Percentiles rank a stretch among this genome's conserved stretches.
These are phyloP conservation scores for Lasiurus borealis DNA, from an alignment of 2,113 vertebrate genomes.

Conservation along the genomic window DNA sequence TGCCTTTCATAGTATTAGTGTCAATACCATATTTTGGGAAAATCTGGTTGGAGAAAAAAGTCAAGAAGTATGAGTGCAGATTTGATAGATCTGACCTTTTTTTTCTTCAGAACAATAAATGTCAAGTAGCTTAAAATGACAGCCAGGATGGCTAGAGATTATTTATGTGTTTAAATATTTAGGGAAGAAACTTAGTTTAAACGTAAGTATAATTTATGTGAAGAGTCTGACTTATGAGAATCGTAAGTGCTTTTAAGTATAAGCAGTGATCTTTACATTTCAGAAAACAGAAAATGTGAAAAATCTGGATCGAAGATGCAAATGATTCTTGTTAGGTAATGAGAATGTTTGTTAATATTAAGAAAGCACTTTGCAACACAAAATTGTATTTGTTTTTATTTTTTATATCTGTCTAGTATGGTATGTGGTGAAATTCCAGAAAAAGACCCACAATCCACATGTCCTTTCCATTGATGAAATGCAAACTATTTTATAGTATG, in stretches of 20 bases:
- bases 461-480: slow-evolving; percentile 40
- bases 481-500: not conserved
- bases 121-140: slow-evolving; percentile 88
- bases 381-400: not conserved
- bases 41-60: slow-evolving; percentile 87
- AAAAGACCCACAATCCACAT: not conserved
- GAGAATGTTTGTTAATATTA: slow-evolving; percentile 29
- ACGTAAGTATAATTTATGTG: slow-evolving; percentile 81
- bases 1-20: slow-evolving; percentile 68
- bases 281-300: slow-evolving; percentile 29
- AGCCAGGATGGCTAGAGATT: slow-evolving; percentile 83
- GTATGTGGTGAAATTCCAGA: not conserved
- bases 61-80: slow-evolving; percentile 87
- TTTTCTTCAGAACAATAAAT: slow-evolving; percentile 89
- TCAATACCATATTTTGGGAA: slow-evolving; percentile 84
- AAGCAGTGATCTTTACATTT: slow-evolving; percentile 48
- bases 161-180: slow-evolving; percentile 90
- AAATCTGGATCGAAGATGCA: slow-evolving; percentile 37
- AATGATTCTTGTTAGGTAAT: slow-evolving; percentile 48
- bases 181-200: slow-evolving; percentile 85
- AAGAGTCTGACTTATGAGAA: slow-evolving; percentile 78
- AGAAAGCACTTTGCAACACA: slow-evolving; percentile 19
- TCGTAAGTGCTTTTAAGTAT: slow-evolving; percentile 21
- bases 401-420: not conserved
- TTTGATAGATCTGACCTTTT: slow-evolving; percentile 89